A percentile compares a stretch with the other conserved stretches of the same genome.
phyloP scores from a whole-genome alignment of 2,797 vertebrate species.

The Poecilia wingei region DNA sequence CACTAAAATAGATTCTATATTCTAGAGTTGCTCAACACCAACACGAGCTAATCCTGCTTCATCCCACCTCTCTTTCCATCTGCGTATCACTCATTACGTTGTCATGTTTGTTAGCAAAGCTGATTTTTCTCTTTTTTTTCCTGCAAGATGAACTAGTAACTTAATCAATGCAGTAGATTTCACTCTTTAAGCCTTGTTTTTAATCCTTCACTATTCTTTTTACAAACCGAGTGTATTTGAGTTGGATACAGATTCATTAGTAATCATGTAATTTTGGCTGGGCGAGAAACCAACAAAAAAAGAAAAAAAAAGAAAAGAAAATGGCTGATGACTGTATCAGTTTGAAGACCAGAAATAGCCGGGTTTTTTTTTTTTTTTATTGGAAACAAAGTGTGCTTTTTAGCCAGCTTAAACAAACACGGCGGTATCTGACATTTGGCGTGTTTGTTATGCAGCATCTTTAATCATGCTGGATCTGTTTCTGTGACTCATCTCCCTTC shows the following conservation, averaged over 20 bases:
- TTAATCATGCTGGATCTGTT: slow-evolving; percentile 4
- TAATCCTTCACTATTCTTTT: neutral
- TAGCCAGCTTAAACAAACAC: slow-evolving; percentile 11
- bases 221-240: slow-evolving; percentile 3
- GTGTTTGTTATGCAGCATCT: slow-evolving; percentile 8
- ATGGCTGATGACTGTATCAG: slow-evolving; percentile 10
- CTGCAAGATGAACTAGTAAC: neutral
- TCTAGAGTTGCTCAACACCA: neutral
- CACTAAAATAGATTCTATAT: neutral
- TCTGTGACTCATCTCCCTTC: slow-evolving; percentile 27
- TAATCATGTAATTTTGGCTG: slow-evolving; percentile 19
- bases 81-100: neutral
- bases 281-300: neutral
- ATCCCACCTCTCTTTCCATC: neutral
- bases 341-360: slow-evolving; percentile 21
- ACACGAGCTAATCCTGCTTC: neutral
- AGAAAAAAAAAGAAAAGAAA: slow-evolving; percentile 4
- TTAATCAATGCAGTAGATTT: neutral
- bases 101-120: neutral
- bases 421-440: slow-evolving; percentile 3
- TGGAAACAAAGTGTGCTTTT: slow-evolving; percentile 4
- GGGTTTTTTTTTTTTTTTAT: neutral
- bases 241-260: slow-evolving; percentile 26
- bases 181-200: neutral
- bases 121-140: neutral